Base-by-base conservation (phyloP, 2,797 vertebrate species). In the Crocidura indochinensis region DNA sequence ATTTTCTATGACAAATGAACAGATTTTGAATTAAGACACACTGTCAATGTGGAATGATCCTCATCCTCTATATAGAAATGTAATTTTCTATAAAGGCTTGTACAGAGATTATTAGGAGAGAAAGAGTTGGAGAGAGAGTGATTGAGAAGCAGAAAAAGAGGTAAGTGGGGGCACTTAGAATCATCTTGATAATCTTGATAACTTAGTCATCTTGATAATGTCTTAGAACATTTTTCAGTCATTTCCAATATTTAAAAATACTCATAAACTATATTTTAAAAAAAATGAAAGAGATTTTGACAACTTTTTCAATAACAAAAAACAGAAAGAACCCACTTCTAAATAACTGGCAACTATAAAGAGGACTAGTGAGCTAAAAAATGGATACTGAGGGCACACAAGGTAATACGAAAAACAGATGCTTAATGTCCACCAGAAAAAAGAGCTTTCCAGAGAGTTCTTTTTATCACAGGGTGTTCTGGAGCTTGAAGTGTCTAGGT, bases 381-480 rank as follows among this genome's bases (percentile, higher is more conserved):
- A 10, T 20, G 78, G 67, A 27, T n/a, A 5, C 26, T 26, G 51
- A 90, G 60, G 20, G 38, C 15, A 65, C 72, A 3, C 10, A 44
- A 24, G 17, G 49, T 6, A 49, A 22, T 9, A 24, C 8, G 22
- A 78, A 38, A 83, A 75, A 26, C 9, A 88, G 29, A 78, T 49
- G 26, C 8, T 11, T 80, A 84, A 90, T 60, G 64, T 46, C 6
- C 4, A 20, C 29, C 27, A 89, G 67, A 82, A 64, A 92, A 87
- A 89, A 80, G 26, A 53, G n/a, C 49, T 72, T 89, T 76, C 53
- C 68, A 68, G 71, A 93, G 77, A 87, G 51, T 87, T 90, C 53
- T 94, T 1, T 78, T 77, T 31, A 77, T 79, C 31, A 67, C 6
- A 1, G 27, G 49, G 11, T 82, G 11, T 62, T 89, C 64, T 91